Evolutionary conservation across 2,888 invertebrate genomes (phyloP), one percentile per base, ranked within the genome.

Genomic region (Biston betularia): DNA sequence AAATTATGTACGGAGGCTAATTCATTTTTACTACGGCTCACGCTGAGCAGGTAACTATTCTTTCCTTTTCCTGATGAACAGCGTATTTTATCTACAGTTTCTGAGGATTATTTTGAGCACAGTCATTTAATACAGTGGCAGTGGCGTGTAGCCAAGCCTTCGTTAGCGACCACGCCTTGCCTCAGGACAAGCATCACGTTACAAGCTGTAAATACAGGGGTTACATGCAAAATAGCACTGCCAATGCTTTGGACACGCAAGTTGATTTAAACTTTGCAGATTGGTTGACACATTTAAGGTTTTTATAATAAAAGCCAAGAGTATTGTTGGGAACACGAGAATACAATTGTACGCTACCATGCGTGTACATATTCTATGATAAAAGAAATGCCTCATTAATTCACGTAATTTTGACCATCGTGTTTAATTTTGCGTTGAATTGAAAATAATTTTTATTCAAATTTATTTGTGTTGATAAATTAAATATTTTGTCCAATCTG

Each of bases 81-180:
- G 11, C 4, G 9, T 3, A 9, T 38, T 38, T 38, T 38, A 38
- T 4, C 38, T 38, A 34, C 34, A 24, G n/a, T 52, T 60, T 63
- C 56, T 7, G 9, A 14, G 49, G 33, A 62, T 50, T 49, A 44
- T 38, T 48, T 24, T 33, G 38, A 49, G 50, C 63, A 53, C 40
- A 55, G 58, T 55, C 67, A 63, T 68, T 40, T 52, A 68, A 78
- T 80, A 77, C 77, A 40, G 63, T 70, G 63, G 68, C 58, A 64
- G 63, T 87, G 65, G 88, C 88, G 89, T 89, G 89, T 69, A 68
- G 82, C 82, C 87, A 79, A 84, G 85, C 86, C 87, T 82, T 77
- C 72, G 81, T 75, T 61, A 45, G 57, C 49, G 67, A 58, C 69
- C 88, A 79, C 88, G 71, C 88, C 88, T 75, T 74, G 78, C 78